Conservation (phyloP, 2,113 vertebrate genomes). For the Platichthys flesus region DNA sequence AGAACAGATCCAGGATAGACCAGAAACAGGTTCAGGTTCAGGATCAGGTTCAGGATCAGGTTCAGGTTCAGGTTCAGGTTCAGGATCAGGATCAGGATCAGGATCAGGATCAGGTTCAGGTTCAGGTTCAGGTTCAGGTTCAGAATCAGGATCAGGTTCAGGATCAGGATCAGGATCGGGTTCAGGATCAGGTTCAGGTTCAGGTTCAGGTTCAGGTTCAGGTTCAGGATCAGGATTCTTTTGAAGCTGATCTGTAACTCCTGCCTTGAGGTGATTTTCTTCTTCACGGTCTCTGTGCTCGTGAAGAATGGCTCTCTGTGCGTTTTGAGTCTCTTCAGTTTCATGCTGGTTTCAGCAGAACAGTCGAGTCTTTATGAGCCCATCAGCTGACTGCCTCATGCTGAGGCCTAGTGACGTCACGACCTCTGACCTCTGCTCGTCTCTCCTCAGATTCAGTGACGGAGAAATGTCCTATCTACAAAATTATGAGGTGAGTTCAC, state of each 20-base stretch:
- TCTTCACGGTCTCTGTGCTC: too few species aligned
- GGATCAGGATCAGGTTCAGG: too few species aligned
- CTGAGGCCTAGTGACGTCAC: slow-evolving; percentile 33
- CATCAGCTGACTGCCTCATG: slow-evolving; percentile 71
- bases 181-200: too few species aligned
- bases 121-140: too few species aligned
- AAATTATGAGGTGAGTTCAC: slow-evolving; percentile 50
- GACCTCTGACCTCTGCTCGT: neutral
- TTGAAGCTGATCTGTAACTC: too few species aligned
- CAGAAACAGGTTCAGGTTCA: neutral
- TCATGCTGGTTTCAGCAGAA: neutral
- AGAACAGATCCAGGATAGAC: neutral
- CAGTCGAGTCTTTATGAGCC: slow-evolving; percentile 43
- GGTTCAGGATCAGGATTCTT: too few species aligned
- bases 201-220: too few species aligned
- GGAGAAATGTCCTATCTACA: slow-evolving; percentile 46
- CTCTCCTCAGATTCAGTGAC: slow-evolving; percentile 46
- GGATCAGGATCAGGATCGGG: too few species aligned
- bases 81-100: too few species aligned
- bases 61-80: too few species aligned
- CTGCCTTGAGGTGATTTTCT: too few species aligned
- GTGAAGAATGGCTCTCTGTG: neutral
- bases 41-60: neutral
- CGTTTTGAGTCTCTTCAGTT: neutral
- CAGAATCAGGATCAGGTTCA: too few species aligned